Conservation (phyloP, 1,140 invertebrate species). For the Geopemphigus sp. region DNA sequence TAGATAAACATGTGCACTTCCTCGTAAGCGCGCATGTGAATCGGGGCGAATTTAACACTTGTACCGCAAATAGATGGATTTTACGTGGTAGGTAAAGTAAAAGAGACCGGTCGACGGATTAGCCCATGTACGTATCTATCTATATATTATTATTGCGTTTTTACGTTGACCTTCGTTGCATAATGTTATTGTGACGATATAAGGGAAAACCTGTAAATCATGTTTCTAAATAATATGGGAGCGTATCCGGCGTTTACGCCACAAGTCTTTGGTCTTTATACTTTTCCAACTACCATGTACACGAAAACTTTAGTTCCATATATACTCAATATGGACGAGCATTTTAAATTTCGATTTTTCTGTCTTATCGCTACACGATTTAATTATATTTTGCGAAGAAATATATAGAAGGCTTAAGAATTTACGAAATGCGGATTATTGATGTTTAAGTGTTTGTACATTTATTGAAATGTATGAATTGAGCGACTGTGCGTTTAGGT, state of each 20-base stretch:
- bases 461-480: neutral
- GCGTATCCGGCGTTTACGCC: neutral
- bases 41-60: conserved; percentile 26
- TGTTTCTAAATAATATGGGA: neutral
- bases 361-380: neutral
- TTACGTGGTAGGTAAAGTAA: neutral
- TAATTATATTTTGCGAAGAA: neutral
- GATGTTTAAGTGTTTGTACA: too few relatives aligned
- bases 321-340: neutral
- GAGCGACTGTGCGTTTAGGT: neutral
- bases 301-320: neutral
- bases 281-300: neutral
- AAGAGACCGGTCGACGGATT: conserved; percentile 31
- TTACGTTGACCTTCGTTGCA: conserved; percentile 12
- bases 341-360: conserved; percentile 1
- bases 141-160: neutral
- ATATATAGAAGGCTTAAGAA: neutral
- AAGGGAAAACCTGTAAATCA: conserved; percentile 28
- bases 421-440: neutral
- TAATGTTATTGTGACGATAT: conserved; percentile 32
- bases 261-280: conserved; percentile 6
- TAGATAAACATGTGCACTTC: conserved; percentile 38
- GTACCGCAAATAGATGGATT: conserved; percentile 13
- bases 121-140: neutral
- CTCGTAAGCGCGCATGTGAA: conserved; percentile 17